Conservation (phyloP, 2,113 vertebrate genomes). For the Geococcyx californianus region DNA sequence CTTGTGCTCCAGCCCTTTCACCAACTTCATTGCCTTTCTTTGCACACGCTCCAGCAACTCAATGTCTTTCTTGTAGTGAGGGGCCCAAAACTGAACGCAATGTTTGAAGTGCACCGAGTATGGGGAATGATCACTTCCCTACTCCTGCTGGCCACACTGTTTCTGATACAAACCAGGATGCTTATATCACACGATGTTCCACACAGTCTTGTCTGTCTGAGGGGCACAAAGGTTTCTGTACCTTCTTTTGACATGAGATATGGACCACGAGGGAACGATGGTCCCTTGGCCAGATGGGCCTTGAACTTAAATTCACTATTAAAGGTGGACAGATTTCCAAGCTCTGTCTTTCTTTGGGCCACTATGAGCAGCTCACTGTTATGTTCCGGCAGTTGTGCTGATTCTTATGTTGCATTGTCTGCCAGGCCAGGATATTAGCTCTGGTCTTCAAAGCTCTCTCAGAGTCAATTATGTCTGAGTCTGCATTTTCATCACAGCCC, state of each 20-base stretch:
- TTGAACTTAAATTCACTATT: not conserved
- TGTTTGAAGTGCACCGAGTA: accelerated
- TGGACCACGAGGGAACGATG: not conserved
- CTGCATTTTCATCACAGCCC: not conserved
- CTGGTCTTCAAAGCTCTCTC: constrained; percentile 4
- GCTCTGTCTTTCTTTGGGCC: not conserved
- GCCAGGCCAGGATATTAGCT: not conserved
- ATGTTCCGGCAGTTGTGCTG: not conserved
- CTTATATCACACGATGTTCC: not conserved
- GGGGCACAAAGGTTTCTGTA: not conserved
- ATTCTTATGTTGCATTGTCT: not conserved
- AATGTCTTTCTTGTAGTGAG: not conserved
- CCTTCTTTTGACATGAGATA: not conserved
- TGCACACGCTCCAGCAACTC: accelerated
- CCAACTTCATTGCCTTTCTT: not conserved
- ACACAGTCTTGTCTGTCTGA: not conserved
- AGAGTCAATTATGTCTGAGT: not conserved
- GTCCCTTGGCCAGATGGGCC: not conserved
- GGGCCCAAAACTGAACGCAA: not conserved
- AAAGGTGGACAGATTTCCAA: not conserved
- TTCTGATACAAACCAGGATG: not conserved
- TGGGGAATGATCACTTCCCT: not conserved
- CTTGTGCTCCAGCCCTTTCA: not conserved
- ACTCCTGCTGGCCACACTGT: not conserved
- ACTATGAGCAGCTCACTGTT: not conserved